Percentiles rank a stretch among this genome's conserved stretches.
These are phyloP conservation scores for cat (Felis catus) DNA, from an alignment of 2,113 vertebrate genomes.

Conservation along the genomic window DNA sequence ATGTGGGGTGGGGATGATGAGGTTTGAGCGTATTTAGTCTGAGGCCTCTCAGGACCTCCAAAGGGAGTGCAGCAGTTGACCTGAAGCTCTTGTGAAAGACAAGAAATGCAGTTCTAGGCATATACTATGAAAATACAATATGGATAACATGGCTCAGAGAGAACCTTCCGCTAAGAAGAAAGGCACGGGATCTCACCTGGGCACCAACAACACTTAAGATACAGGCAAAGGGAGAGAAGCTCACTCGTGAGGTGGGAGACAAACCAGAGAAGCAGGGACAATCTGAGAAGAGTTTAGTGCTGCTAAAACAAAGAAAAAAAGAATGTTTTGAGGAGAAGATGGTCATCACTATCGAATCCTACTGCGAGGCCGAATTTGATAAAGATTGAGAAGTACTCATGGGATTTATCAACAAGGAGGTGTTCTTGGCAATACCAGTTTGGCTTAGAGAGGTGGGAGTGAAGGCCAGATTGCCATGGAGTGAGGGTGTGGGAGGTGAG, in stretches of 20 bases:
- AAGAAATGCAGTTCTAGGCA: neutral
- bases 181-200: neutral
- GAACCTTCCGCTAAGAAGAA: neutral
- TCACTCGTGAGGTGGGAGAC: neutral
- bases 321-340: neutral
- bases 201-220: neutral
- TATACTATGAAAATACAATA: fast-evolving
- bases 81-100: neutral
- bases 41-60: neutral
- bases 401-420: slow-evolving; percentile 28
- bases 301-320: neutral
- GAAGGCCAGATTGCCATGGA: slow-evolving; percentile 51
- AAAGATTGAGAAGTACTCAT: neutral
- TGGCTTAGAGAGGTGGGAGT: neutral
- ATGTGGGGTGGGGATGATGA: neutral
- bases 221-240: neutral
- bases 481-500: slow-evolving; percentile 60
- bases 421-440: slow-evolving; percentile 37
- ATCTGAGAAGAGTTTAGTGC: neutral
- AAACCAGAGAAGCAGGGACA: neutral
- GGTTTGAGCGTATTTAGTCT: neutral
- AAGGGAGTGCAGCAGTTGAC: neutral
- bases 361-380: neutral
- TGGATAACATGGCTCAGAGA: neutral
- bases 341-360: neutral